Conservation (phyloP, 2,888 invertebrate species). For the Acronicta psi region DNA sequence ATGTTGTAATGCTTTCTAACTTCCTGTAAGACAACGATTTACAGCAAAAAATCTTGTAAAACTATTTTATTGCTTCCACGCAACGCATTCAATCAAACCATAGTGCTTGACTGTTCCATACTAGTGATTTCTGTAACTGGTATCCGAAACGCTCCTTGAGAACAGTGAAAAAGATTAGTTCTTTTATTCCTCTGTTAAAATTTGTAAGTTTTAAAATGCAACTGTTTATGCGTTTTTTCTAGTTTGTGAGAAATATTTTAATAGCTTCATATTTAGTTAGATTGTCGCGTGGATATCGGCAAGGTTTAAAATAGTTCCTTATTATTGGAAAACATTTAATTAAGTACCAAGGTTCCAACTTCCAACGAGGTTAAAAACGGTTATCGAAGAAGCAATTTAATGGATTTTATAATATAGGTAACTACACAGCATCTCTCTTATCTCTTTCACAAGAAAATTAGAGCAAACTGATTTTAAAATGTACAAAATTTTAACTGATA, state of each 20-base stretch:
- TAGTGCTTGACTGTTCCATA: conserved; percentile 30
- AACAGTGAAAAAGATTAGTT: not conserved
- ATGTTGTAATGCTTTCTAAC: conserved; percentile 39
- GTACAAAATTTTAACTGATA: too few species aligned
- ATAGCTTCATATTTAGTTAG: too few species aligned
- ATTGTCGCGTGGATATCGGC: too few species aligned
- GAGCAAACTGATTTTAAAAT: too few species aligned
- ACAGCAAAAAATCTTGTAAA: conserved; percentile 42
- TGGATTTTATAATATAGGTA: too few species aligned
- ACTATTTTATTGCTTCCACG: conserved; percentile 55
- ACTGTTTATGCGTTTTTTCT: not conserved
- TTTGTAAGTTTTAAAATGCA: not conserved
- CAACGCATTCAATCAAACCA: conserved; percentile 52
- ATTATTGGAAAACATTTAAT: too few species aligned
- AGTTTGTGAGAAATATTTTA: not conserved
- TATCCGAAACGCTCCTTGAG: not conserved
- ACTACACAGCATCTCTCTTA: too few species aligned
- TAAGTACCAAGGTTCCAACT: too few species aligned
- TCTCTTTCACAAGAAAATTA: too few species aligned
- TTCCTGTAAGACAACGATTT: conserved; percentile 46
- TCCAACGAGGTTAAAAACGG: too few species aligned
- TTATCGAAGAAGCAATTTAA: too few species aligned
- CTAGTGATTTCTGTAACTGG: not conserved
- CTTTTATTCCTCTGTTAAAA: not conserved
- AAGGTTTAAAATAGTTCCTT: too few species aligned